Conservation (phyloP, 2,113 vertebrate genomes). For the Taxidea taxus region DNA sequence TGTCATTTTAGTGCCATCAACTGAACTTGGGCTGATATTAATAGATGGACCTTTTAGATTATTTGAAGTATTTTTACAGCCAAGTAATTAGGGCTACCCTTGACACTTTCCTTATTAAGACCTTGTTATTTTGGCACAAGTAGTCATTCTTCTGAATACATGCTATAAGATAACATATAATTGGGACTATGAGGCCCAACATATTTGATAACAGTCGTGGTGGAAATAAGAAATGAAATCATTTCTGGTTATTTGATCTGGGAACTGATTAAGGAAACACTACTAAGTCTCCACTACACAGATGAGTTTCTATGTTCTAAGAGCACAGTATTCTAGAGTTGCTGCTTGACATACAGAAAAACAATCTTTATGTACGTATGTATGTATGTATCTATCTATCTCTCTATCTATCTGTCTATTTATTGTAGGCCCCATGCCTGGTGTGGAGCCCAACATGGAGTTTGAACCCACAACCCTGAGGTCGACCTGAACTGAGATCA, state of each 20-base stretch:
- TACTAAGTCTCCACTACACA: background rate
- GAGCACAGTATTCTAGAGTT: background rate
- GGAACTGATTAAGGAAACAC: background rate
- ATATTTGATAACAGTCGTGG: background rate
- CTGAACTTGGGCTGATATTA: background rate
- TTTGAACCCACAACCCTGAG: background rate
- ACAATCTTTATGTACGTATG: background rate
- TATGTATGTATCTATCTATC: no score
- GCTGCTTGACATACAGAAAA: background rate
- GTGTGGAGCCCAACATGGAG: background rate
- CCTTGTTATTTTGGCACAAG: constrained; percentile 16
- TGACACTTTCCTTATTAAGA: constrained; percentile 12
- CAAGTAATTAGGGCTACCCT: background rate
- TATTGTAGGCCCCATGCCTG: background rate
- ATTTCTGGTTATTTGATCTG: background rate
- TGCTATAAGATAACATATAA: background rate
- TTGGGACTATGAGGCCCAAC: background rate
- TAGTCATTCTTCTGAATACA: background rate
- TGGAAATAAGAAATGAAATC: background rate
- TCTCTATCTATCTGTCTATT: no score
- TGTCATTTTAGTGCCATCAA: background rate
- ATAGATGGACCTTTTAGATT: background rate
- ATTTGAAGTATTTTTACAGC: constrained; percentile 9
- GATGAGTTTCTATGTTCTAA: background rate
- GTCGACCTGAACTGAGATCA: background rate